phyloP scores from a whole-genome alignment of 2,888 invertebrate genomes.

The Morinoia aosen region DNA sequence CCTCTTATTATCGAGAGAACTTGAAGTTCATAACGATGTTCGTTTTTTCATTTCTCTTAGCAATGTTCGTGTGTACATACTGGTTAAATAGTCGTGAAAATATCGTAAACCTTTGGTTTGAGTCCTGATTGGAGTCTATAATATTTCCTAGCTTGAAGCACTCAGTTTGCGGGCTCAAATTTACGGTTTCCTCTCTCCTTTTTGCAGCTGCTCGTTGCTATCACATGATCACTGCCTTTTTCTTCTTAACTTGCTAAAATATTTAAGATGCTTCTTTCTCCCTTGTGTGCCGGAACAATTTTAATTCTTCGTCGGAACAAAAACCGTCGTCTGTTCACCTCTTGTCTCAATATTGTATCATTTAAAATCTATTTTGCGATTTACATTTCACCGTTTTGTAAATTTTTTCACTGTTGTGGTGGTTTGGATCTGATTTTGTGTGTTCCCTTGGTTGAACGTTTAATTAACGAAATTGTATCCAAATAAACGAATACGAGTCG shows the following conservation, averaged over 20 bases:
- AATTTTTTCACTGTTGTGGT: background rate
- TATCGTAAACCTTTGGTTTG: background rate
- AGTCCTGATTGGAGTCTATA: background rate
- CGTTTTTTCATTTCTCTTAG: background rate
- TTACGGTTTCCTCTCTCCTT: background rate
- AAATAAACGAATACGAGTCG: no score
- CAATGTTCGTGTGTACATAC: background rate
- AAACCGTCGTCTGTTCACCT: background rate
- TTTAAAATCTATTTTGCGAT: no score
- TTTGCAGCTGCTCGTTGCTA: background rate
- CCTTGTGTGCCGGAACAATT: background rate
- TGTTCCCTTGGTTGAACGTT: background rate
- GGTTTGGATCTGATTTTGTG: background rate
- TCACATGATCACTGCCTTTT: background rate
- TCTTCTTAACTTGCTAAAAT: background rate
- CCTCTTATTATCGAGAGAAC: background rate
- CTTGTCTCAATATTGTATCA: no score
- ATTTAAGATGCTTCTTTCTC: background rate
- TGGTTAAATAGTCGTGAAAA: background rate
- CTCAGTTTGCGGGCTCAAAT: background rate
- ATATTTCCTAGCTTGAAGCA: background rate
- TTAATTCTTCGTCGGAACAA: background rate
- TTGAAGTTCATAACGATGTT: background rate
- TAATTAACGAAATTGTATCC: background rate
- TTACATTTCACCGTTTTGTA: background rate